Evolutionary conservation across 1,140 invertebrate species (phyloP).

Genomic region (Heterodera carotae): DNA sequence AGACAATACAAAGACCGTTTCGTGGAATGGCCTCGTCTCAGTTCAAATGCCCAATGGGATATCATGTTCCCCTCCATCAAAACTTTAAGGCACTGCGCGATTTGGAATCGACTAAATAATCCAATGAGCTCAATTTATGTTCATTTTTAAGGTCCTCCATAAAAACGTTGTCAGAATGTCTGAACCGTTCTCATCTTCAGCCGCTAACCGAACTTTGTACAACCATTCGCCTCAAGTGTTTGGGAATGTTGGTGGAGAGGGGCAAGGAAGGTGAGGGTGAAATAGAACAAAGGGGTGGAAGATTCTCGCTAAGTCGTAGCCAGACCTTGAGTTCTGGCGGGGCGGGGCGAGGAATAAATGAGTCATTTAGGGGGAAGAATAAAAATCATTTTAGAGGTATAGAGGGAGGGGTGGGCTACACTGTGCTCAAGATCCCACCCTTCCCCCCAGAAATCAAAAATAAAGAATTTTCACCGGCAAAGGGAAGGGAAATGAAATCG

Average conservation of each 20-base stretch:
- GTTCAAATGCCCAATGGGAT: slow-evolving; percentile 38
- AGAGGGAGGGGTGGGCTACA: too few species aligned
- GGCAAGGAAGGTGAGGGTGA: slow-evolving; percentile 45
- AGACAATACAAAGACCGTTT: slow-evolving; percentile 56
- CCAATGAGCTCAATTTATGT: neutral
- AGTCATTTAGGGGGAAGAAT: too few species aligned
- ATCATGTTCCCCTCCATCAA: slow-evolving; percentile 51
- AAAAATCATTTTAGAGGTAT: too few species aligned
- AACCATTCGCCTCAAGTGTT: slow-evolving; percentile 56
- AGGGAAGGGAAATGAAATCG: too few species aligned
- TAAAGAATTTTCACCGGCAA: too few species aligned
- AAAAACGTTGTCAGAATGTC: slow-evolving; percentile 54
- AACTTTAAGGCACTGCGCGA: slow-evolving; percentile 33
- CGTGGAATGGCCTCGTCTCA: slow-evolving; percentile 54
- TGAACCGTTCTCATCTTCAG: slow-evolving; percentile 53
- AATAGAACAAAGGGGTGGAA: too few species aligned
- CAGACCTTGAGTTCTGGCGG: too few species aligned
- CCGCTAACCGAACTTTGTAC: slow-evolving; percentile 61
- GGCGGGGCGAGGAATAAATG: too few species aligned
- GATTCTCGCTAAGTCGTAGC: too few species aligned
- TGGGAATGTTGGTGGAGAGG: slow-evolving; percentile 46
- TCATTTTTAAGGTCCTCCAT: slow-evolving; percentile 44
- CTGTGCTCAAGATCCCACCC: too few species aligned
- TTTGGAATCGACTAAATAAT: slow-evolving; percentile 27
- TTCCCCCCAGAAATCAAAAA: too few species aligned